Evolutionary conservation across 2,113 vertebrate species (phyloP).

Genomic region (Sinocyclocheilus grahami): DNA sequence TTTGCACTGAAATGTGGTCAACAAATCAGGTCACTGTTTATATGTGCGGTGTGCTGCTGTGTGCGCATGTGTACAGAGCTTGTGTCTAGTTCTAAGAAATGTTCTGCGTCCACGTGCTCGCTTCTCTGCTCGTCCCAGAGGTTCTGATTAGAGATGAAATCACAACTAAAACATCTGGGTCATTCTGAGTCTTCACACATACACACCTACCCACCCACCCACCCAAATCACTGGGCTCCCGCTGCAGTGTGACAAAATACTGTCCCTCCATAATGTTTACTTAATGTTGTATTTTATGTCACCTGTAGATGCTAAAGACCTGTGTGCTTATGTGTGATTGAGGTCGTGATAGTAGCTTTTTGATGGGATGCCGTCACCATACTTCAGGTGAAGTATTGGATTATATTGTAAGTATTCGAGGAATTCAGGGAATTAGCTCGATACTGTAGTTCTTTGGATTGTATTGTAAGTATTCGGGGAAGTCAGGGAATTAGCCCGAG

Average conservation of each 20-base stretch:
- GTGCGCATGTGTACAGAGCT: neutral
- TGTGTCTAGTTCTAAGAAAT: slow-evolving; percentile 16
- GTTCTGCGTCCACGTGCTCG: slow-evolving; percentile 4
- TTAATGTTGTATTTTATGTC: too few relatives aligned
- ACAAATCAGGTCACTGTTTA: slow-evolving; percentile 31
- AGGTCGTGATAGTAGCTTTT: too few relatives aligned
- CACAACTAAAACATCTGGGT: slow-evolving; percentile 65
- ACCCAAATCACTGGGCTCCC: neutral
- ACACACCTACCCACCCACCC: neutral
- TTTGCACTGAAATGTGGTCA: slow-evolving; percentile 19
- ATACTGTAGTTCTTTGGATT: too few relatives aligned
- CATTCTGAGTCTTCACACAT: slow-evolving; percentile 43
- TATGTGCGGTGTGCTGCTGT: slow-evolving; percentile 1
- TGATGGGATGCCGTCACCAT: too few relatives aligned
- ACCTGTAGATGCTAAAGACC: too few relatives aligned
- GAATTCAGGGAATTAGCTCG: too few relatives aligned
- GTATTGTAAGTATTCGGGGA: too few relatives aligned
- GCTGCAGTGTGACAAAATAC: neutral
- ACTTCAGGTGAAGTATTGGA: too few relatives aligned
- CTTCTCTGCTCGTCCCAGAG: slow-evolving; percentile 33
- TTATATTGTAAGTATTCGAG: too few relatives aligned
- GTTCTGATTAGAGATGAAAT: slow-evolving; percentile 60
- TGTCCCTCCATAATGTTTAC: too few relatives aligned
- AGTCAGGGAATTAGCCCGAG: too few relatives aligned
- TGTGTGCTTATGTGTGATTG: too few relatives aligned